Base-by-base conservation (phyloP, 2,113 vertebrate species). In the Otis tarda region DNA sequence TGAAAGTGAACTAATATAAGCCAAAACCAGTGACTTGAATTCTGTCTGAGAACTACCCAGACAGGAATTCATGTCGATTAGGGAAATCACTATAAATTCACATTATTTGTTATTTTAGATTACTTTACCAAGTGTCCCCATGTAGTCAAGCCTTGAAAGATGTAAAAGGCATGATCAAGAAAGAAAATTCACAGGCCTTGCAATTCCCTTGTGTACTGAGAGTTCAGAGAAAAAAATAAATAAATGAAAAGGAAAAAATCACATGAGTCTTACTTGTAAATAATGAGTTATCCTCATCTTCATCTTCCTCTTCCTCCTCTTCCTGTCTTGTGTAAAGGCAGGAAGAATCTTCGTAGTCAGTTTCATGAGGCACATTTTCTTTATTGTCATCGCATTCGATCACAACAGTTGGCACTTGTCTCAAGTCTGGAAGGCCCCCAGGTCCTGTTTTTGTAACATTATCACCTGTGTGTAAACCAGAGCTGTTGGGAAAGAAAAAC, bases 321-420 rank as follows among this genome's bases (percentile, higher is more conserved):
- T 99, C 98, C 76, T 99, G 99, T 39, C 99, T 98, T 59, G 99
- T 97, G 90, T 99, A 99, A 84, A 99, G 98, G 97, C 99, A 99
- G 95, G 99, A 99, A 91, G 99, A 98, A 88, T 99, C 99, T 97
- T 99, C 99, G 6, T 99, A 99, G 97, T 99, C 98, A 0, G 98
- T 98, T 96, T 99, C 99, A 61, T 98, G 98, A 97, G 99, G 99
- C 98, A 99, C 98, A 97, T 99, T 99, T 98, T 99, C 99, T 98
- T 99, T 99, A 98, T 99, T 99, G 67, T 99, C 99, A 94, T 99
- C 99, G 14, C 99, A 99, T 98, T 99, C 99, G 79, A 99, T 98
- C 97, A 99, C 99, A 98, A 99, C 99, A 23, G 99, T 99, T 96
- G 99, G 99, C 96, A 99, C 98, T 98, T 99, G 98, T 98, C 99